Conservation (phyloP, 2,113 vertebrate species). For the Dinomys branickii region DNA sequence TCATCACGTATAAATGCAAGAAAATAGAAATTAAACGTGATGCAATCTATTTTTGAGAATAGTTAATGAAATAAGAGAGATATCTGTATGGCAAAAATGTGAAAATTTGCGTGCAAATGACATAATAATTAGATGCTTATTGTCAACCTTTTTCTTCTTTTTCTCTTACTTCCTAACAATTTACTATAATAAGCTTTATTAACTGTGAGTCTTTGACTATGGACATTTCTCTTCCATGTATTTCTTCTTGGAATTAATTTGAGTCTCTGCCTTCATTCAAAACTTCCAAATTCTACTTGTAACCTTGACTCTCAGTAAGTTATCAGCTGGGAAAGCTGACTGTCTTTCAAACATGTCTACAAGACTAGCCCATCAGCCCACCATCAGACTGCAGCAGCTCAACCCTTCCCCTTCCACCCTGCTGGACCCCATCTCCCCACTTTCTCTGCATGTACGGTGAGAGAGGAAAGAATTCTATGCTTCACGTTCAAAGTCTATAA, state of each 20-base stretch:
- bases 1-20: neutral
- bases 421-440: neutral
- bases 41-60: neutral
- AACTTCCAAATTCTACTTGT: neutral
- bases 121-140: neutral
- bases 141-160: neutral
- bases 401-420: neutral
- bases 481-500: neutral
- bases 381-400: neutral
- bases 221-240: neutral
- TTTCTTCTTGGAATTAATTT: neutral
- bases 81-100: neutral
- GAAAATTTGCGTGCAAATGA: neutral
- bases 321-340: neutral
- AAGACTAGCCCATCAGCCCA: neutral
- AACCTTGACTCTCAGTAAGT: neutral
- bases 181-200: neutral
- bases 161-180: neutral
- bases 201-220: neutral
- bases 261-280: neutral
- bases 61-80: neutral
- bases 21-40: neutral
- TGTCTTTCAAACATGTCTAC: neutral
- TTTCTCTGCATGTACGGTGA: neutral
- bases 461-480: neutral